These are phyloP conservation scores for Cathartes aura DNA, from an alignment of 2,113 vertebrate genomes.

Conservation along the genomic window DNA sequence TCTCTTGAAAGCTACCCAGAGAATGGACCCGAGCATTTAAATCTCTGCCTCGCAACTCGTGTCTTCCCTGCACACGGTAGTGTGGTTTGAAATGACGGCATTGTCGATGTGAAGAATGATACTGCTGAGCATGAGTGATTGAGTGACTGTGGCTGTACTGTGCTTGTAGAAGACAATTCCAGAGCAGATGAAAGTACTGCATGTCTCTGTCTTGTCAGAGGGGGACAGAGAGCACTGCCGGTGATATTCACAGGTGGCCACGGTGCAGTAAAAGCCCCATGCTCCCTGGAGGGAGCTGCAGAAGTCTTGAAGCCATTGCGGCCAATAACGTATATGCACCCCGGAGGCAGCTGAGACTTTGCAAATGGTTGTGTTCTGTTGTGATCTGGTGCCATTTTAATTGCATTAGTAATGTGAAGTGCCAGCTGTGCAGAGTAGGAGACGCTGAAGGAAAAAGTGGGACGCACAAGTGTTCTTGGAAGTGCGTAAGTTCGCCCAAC, in stretches of 20 bases:
- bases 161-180: background rate
- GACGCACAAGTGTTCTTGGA: background rate
- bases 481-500: fast-evolving
- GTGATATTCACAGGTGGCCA: background rate
- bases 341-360: background rate
- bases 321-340: no score
- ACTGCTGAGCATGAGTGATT: background rate
- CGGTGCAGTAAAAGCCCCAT: fast-evolving
- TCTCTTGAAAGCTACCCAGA: background rate
- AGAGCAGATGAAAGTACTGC: background rate
- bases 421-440: background rate
- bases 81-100: background rate
- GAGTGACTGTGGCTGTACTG: background rate
- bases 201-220: background rate
- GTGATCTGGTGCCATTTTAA: background rate
- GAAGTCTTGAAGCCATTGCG: background rate
- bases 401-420: background rate
- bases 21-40: background rate
- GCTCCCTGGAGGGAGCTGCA: background rate
- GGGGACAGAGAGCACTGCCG: background rate
- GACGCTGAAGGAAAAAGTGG: background rate
- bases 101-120: background rate
- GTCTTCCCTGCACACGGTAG: background rate
- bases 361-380: background rate
- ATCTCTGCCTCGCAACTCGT: fast-evolving